phyloP scores from a whole-genome alignment of 2,888 invertebrate species.

The Zootermopsis nevadensis region DNA sequence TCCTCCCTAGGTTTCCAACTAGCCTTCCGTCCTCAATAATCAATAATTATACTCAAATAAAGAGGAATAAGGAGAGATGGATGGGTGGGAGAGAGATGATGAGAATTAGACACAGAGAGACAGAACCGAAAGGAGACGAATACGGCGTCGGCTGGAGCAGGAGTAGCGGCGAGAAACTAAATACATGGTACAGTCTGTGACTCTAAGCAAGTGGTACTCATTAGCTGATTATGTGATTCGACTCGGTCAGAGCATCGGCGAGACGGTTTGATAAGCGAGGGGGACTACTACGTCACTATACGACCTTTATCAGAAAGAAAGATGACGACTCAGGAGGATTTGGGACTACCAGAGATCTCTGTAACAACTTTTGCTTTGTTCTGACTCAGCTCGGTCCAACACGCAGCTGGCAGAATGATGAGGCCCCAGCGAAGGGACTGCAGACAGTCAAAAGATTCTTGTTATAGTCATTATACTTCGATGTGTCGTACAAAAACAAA shows the following conservation, averaged over 20 bases:
- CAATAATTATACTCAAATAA: conserved; percentile 55
- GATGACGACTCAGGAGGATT: neutral
- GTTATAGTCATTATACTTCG: too few species aligned
- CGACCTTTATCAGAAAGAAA: neutral
- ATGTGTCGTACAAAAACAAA: too few species aligned
- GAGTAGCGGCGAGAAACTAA: conserved; percentile 42
- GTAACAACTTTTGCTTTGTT: too few species aligned
- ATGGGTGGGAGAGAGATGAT: conserved; percentile 45
- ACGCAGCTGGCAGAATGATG: too few species aligned
- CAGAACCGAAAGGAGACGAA: conserved; percentile 42
- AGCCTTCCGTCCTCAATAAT: conserved; percentile 54
- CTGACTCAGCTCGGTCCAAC: too few species aligned
- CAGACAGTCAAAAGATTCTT: too few species aligned
- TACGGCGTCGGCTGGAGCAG: conserved; percentile 39
- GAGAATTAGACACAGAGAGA: conserved; percentile 46
- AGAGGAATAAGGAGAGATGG: conserved; percentile 53
- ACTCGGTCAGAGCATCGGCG: neutral
- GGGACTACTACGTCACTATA: neutral
- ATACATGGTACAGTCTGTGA: conserved; percentile 44
- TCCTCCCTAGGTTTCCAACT: conserved; percentile 58
- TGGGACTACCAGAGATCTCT: too few species aligned
- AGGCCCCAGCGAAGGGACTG: too few species aligned
- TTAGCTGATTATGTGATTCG: conserved; percentile 33
- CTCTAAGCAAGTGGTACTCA: conserved; percentile 31
- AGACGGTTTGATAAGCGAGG: neutral